Conservation (phyloP, 2,888 invertebrate genomes). For the Parapristionchus giblindavisi region DNA sequence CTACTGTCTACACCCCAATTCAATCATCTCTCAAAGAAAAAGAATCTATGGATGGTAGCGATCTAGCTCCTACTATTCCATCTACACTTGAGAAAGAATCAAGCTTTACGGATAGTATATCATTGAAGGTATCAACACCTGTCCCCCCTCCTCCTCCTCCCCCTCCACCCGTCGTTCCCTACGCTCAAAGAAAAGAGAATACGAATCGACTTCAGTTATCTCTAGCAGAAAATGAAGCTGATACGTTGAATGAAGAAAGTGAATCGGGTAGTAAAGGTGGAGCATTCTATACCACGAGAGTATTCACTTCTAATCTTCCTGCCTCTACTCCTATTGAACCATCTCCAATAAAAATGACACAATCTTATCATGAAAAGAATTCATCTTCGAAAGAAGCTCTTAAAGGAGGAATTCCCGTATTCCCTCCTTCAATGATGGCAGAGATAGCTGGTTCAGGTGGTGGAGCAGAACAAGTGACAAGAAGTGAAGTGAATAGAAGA, state of each 20-base stretch:
- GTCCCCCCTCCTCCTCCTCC: slow-evolving; percentile 21
- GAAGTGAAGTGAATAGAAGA: slow-evolving; percentile 21
- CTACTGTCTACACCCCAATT: neutral
- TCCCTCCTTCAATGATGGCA: slow-evolving; percentile 33
- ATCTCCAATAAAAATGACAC: neutral
- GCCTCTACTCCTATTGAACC: neutral
- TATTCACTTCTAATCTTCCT: neutral
- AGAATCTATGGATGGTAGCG: too few species aligned
- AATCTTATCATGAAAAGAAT: neutral
- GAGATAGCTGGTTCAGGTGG: slow-evolving; percentile 24
- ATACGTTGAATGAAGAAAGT: neutral
- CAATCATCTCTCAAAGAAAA: slow-evolving; percentile 6
- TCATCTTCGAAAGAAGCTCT: slow-evolving; percentile 1
- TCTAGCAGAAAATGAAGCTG: neutral
- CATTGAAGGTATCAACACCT: neutral
- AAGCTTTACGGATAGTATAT: neutral
- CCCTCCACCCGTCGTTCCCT: neutral
- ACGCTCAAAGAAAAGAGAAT: neutral
- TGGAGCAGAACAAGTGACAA: neutral
- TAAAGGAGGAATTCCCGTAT: slow-evolving; percentile 37
- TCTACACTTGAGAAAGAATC: too few species aligned
- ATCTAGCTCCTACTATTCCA: too few species aligned
- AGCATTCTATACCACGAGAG: slow-evolving; percentile 25
- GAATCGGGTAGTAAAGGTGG: neutral
- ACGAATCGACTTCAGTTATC: neutral